A percentile compares a stretch with the other conserved stretches of the same genome.
Evolutionary conservation across 2,113 vertebrate species (phyloP).

Genomic region (Heterocephalus glaber): DNA sequence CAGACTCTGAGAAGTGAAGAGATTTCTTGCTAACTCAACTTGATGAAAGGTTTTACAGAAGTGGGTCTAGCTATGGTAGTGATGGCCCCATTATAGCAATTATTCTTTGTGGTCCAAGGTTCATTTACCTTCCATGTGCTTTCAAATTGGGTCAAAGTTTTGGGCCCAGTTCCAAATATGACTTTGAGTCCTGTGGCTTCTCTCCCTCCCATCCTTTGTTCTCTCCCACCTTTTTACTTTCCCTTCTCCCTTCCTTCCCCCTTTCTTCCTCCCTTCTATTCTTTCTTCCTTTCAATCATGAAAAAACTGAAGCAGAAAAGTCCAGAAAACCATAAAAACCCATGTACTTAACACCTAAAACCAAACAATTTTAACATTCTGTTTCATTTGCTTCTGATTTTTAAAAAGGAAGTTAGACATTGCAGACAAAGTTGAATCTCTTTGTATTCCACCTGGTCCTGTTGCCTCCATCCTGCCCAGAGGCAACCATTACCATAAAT

Average conservation of each 20-base stretch:
- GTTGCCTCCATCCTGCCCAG: neutral
- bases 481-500: neutral
- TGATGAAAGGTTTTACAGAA: neutral
- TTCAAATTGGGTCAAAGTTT: neutral
- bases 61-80: too few relatives aligned
- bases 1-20: neutral
- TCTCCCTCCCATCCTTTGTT: neutral
- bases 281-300: neutral
- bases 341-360: neutral
- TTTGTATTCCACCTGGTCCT: neutral
- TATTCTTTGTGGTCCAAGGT: neutral
- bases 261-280: neutral
- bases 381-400: neutral
- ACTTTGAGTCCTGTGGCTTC: neutral
- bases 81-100: neutral
- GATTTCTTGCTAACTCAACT: neutral
- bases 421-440: neutral
- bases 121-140: neutral
- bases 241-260: neutral
- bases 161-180: neutral
- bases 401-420: neutral
- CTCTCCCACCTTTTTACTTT: neutral
- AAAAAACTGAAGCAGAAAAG: neutral
- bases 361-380: neutral
- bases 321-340: neutral